Evolutionary conservation across 2,797 vertebrate genomes (phyloP).

Genomic region (Hoplostethus mediterraneus): DNA sequence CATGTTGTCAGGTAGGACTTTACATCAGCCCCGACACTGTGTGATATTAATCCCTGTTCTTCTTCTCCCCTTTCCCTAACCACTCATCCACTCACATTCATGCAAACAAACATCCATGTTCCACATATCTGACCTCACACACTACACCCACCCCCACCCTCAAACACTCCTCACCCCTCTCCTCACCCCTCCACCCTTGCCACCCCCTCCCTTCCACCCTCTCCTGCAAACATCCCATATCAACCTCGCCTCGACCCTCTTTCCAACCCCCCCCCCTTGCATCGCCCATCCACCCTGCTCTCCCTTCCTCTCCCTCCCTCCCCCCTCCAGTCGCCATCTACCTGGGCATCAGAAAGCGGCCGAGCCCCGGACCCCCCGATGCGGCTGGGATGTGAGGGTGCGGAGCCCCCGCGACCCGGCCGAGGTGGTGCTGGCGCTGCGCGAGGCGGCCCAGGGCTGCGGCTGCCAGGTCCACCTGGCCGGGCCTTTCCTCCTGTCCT

Average conservation of each 20-base stretch:
- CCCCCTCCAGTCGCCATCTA: slow-evolving; percentile 91
- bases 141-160: too few species aligned
- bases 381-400: slow-evolving; percentile 93
- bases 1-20: too few species aligned
- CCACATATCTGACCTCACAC: not conserved
- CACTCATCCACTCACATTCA: slow-evolving; percentile 32
- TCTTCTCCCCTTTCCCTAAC: slow-evolving; percentile 25
- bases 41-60: slow-evolving; percentile 47
- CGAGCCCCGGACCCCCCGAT: slow-evolving; percentile 94
- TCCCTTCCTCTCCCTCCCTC: not conserved
- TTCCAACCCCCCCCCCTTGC: not conserved
- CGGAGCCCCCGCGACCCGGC: slow-evolving; percentile 89
- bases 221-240: not conserved
- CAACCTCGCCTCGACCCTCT: not conserved
- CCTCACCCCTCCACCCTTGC: not conserved
- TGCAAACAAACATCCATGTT: not conserved
- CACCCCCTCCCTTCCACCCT: not conserved
- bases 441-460: slow-evolving; percentile 86
- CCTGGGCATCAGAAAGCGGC: slow-evolving; percentile 95
- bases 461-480: slow-evolving; percentile 90
- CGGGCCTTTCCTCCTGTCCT: slow-evolving; percentile 92
- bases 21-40: slow-evolving; percentile 4
- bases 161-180: not conserved
- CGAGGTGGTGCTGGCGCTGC: slow-evolving; percentile 90
- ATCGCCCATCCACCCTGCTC: not conserved